These are phyloP conservation scores for Eulemur coronatus DNA, from an alignment of 2,797 vertebrate species.

Conservation along the genomic window DNA sequence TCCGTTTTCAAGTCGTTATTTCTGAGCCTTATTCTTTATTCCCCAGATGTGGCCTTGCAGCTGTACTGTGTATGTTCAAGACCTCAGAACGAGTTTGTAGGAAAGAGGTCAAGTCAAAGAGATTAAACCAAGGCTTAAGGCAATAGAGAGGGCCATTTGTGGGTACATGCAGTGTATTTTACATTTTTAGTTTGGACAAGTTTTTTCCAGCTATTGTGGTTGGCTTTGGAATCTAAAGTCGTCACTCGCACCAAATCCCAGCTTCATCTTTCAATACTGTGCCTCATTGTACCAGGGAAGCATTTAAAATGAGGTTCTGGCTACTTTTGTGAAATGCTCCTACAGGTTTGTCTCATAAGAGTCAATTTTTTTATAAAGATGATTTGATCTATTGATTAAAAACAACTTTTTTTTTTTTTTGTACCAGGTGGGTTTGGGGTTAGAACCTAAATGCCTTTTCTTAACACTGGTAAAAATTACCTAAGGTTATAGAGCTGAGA, in stretches of 20 bases:
- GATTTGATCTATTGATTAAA: background rate
- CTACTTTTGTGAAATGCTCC: background rate
- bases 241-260: background rate
- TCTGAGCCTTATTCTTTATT: background rate
- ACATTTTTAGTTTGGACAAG: background rate
- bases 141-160: background rate
- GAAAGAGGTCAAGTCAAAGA: background rate
- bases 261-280: background rate
- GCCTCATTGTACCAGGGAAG: background rate
- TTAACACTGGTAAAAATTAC: background rate
- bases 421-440: background rate
- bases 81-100: background rate
- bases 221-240: background rate
- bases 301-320: background rate
- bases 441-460: background rate
- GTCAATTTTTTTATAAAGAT: background rate
- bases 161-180: fast-evolving
- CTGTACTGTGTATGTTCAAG: background rate
- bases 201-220: background rate
- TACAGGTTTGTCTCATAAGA: background rate
- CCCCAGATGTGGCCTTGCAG: background rate
- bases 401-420: background rate
- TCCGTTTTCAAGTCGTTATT: background rate
- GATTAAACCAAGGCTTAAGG: background rate
- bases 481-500: background rate